Evolutionary conservation across 2,113 vertebrate species (phyloP).

Genomic region (Naja naja): DNA sequence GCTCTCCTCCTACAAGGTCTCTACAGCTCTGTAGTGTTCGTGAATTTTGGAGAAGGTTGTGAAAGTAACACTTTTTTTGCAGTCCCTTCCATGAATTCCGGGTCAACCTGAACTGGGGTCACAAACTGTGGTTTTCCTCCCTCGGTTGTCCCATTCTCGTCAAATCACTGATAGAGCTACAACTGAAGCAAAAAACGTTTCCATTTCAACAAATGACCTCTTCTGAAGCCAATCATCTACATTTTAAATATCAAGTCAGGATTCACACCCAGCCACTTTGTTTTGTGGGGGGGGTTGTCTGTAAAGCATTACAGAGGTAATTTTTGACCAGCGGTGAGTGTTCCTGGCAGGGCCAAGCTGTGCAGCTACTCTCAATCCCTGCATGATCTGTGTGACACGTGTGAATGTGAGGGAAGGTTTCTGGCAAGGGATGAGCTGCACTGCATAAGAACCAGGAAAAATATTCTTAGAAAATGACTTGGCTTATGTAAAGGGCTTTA

Average conservation of each 20-base stretch:
- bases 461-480: not conserved
- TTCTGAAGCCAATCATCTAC: not conserved
- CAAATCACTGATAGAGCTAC: not conserved
- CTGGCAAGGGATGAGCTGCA: too few species aligned
- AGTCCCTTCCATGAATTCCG: not conserved
- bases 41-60: not conserved
- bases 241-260: not conserved
- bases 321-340: not conserved
- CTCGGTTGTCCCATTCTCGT: not conserved
- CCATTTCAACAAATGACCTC: not conserved
- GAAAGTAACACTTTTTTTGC: not conserved
- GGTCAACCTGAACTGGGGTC: not conserved
- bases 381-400: not conserved
- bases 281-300: not conserved
- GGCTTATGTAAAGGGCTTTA: not conserved
- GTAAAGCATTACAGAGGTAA: not conserved
- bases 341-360: not conserved
- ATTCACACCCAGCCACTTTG: not conserved
- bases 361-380: not conserved
- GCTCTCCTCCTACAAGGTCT: not conserved
- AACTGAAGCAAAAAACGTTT: not conserved
- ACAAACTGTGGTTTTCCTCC: not conserved
- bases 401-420: not conserved
- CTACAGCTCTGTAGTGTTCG: not conserved
- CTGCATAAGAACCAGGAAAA: not conserved